phyloP scores from a whole-genome alignment of 2,113 vertebrate genomes.

The Rhinoderma darwinii region DNA sequence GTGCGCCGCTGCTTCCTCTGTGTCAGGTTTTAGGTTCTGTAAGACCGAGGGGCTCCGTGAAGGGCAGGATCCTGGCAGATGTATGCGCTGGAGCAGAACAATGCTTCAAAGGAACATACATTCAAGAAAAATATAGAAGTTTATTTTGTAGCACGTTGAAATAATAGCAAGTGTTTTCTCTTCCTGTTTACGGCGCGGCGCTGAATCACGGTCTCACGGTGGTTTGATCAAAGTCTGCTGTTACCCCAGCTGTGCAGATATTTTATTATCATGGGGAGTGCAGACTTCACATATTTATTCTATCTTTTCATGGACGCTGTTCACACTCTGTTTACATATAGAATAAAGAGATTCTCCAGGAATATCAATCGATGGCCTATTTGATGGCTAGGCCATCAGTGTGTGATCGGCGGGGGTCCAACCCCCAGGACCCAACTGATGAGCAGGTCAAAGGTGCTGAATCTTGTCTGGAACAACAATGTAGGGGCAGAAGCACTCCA shows the following conservation, averaged over 20 bases:
- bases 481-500: too few species aligned
- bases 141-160: conserved; percentile 39
- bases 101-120: conserved; percentile 46
- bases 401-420: too few species aligned
- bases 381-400: too few species aligned
- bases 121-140: conserved; percentile 29
- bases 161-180: conserved; percentile 40
- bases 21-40: neutral
- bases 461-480: too few species aligned
- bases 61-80: conserved; percentile 21
- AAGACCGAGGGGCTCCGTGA: neutral
- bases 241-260: conserved; percentile 10
- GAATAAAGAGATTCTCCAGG: neutral
- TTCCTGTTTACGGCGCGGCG: conserved; percentile 52
- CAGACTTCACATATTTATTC: too few species aligned
- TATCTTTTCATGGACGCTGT: neutral
- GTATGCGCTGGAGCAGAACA: conserved; percentile 32
- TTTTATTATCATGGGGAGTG: neutral
- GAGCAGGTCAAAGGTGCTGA: too few species aligned
- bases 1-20: neutral
- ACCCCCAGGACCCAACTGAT: too few species aligned
- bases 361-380: too few species aligned
- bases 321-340: neutral
- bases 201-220: conserved; percentile 17
- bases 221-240: conserved; percentile 5